phyloP scores from a whole-genome alignment of 2,797 vertebrate genomes.

The Columba guinea region DNA sequence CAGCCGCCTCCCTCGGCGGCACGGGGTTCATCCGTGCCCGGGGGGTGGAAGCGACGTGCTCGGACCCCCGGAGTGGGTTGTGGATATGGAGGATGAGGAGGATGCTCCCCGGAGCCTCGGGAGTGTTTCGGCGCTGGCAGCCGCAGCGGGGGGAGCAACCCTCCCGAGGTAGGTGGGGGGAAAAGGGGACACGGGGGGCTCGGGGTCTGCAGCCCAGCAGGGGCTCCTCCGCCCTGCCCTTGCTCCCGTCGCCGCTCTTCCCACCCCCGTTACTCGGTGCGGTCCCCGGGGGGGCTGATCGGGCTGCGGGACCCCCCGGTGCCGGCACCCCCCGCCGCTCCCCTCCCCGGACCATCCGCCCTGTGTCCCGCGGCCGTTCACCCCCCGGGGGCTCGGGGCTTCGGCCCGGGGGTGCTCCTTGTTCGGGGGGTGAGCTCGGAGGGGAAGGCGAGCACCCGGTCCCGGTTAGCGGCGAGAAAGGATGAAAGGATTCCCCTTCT shows the following conservation, averaged over 20 bases:
- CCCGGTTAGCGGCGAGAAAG: accelerated
- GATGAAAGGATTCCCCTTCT: background rate
- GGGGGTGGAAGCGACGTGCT: background rate
- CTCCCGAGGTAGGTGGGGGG: background rate
- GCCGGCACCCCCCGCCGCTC: accelerated
- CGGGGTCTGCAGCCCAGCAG: too few species aligned
- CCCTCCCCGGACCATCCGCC: background rate
- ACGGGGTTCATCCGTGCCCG: too few species aligned
- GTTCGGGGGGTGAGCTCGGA: too few species aligned
- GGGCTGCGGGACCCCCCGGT: background rate
- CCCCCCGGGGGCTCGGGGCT: background rate
- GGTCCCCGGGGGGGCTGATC: background rate
- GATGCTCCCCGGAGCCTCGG: background rate
- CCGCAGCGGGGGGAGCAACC: too few species aligned
- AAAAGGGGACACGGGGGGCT: background rate
- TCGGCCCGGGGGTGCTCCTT: background rate
- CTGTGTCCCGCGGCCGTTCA: background rate
- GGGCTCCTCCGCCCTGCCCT: background rate
- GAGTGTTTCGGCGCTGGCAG: background rate
- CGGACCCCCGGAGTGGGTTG: background rate
- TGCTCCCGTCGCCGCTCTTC: background rate
- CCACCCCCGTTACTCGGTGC: background rate
- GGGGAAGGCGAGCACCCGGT: background rate
- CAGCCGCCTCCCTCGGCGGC: background rate
- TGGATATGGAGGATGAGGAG: background rate